Evolutionary conservation across 2,888 invertebrate genomes (phyloP), one percentile per base, ranked within the genome.

Genomic region (Cinara cedri): DNA sequence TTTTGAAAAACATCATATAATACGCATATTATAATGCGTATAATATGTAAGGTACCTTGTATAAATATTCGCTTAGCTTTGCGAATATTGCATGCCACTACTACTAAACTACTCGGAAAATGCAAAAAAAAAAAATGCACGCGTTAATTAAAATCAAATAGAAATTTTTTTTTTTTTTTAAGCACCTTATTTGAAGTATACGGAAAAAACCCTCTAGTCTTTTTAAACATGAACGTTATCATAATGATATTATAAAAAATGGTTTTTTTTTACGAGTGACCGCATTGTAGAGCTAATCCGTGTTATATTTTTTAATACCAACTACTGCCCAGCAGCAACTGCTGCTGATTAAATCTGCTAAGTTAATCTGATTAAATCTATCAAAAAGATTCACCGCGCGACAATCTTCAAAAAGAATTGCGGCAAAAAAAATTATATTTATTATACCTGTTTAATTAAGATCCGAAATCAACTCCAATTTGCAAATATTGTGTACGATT

Each of bases 101-200:
- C 34, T 3, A 6, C 6, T 34, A 34, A 34, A 4, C 34, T 34
- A 34, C 34, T 34, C 34, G 34, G 34, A 34, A 34, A 34, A 34
- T 6, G 34, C 34, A 6, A 6, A 34, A 2, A 11, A 51, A 26
- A 55, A 70, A 71, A 44, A 21, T 57, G 57, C 19, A 19, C 19
- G 51, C 49, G 49, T 72, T 72, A 62, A 72, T 72, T 72, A 72
- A 72, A 72, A 72, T 72, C 72, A 49, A 72, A 72, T 62, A 62
- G 62, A 49, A 51, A 24, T 46, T 49, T 72, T 34, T 34, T 34
- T 34, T 34, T 34, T 34, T 34, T 34, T 72, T 72, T 72, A 62
- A 57, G 57, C 16, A 71, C 57, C 44, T 71, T 57, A 57, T 55
- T 57, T 57, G 24, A 46, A 55, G 34, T 34, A 6, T 44, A 42